Evolutionary conservation across 2,888 invertebrate species (phyloP).

Genomic region (Lochmaea capreae): DNA sequence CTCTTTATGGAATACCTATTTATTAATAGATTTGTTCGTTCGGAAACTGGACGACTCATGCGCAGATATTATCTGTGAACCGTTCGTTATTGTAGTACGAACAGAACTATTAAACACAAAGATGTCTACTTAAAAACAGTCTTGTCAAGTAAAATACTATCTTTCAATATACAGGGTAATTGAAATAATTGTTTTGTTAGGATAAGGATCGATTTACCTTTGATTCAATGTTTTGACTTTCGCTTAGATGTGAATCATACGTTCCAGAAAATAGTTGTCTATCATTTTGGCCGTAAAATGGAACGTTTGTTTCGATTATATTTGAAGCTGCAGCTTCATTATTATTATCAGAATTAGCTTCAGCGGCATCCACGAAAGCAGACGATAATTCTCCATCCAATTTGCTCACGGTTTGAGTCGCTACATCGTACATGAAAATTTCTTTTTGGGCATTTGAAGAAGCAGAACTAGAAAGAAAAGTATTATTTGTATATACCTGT

Average conservation of each 20-base stretch:
- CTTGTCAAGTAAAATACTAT: too few species aligned
- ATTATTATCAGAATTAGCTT: conserved; percentile 76
- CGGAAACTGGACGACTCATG: too few species aligned
- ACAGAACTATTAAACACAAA: too few species aligned
- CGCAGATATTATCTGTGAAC: too few species aligned
- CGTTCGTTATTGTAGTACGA: too few species aligned
- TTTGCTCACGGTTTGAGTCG: conserved; percentile 79
- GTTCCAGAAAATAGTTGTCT: conserved; percentile 34
- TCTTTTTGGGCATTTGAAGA: conserved; percentile 72
- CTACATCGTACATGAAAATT: conserved; percentile 89
- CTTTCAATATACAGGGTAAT: too few species aligned
- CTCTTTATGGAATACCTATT: too few species aligned
- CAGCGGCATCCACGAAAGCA: conserved; percentile 88
- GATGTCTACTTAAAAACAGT: too few species aligned
- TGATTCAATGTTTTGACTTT: conserved; percentile 55
- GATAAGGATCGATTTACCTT: conserved; percentile 32
- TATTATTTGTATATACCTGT: too few species aligned
- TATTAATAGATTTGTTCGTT: too few species aligned
- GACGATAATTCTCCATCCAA: conserved; percentile 84
- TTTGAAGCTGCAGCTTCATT: conserved; percentile 55
- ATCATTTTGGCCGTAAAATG: conserved; percentile 47
- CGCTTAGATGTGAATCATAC: conserved; percentile 50
- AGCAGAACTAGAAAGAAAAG: conserved; percentile 44
- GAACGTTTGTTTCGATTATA: conserved; percentile 56
- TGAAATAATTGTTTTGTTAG: too few species aligned